Evolutionary conservation across 2,797 vertebrate genomes (phyloP), one percentile per base, ranked within the genome.

Genomic region (Pseudomugil tenellus): DNA sequence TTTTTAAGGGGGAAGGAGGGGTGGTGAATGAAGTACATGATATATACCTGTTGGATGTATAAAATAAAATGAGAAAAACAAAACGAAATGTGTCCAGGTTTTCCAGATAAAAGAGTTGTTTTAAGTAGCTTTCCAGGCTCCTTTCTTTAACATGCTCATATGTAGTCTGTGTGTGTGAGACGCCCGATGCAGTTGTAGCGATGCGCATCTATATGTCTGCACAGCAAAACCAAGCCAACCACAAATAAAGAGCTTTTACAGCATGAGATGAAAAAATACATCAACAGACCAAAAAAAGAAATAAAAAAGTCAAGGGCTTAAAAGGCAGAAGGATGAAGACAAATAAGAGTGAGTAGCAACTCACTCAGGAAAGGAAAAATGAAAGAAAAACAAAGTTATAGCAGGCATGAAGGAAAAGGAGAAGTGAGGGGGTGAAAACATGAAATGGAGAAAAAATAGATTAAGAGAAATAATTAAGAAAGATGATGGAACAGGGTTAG

Each of bases 401-500:
- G 21, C 21, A 12, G 32, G 21, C 21, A 26, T 67, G 66, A 77
- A 56, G 63, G 32, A 29, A 29, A 60, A 14, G 8, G 34, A 34
- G 21, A 48, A 55, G 34, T 57, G 58, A 68, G 75, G 54, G 58
- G 56, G 74, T 1, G 49, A 76, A 74, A 80, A 70, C 35, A 66
- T 77, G 25, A 79, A 74, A 69, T 34, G 49, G 21, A 66, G 61
- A 70, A 64, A 55, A 81, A 84, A 80, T 19, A 72, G 71, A 85
- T 81, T 63, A 76, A 64, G 70, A 77, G 61, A 78, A 79, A 89
- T 86, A 84, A 88, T 86, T 70, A 83, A 78, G 84, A 86, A 79
- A 86, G 72, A 87, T 86, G 58, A 83, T 2, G 17, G 63, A 76
- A 83, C 74, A 58, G 34, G 28, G 59, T 78, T 70, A 8, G 58